Conservation (phyloP, 2,888 invertebrate genomes). For the Gerris lacustris region DNA sequence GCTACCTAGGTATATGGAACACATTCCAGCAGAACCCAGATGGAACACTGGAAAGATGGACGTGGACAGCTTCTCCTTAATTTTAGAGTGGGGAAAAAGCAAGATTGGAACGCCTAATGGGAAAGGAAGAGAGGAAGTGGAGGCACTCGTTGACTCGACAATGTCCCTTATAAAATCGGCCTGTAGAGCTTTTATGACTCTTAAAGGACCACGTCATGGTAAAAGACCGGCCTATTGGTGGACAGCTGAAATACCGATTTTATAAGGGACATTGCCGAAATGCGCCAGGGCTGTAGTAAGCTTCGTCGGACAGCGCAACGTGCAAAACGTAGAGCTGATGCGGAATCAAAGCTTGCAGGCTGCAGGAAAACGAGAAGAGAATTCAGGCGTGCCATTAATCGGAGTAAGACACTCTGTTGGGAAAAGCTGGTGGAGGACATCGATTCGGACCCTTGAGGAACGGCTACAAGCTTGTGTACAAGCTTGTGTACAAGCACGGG, state of each 20-base stretch:
- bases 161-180: neutral
- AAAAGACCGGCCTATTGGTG: slow-evolving; percentile 9
- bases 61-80: neutral
- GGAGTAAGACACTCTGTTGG: slow-evolving; percentile 8
- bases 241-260: slow-evolving; percentile 10
- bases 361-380: slow-evolving; percentile 4
- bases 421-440: slow-evolving; percentile 4
- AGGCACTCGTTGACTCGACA: neutral
- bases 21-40: neutral
- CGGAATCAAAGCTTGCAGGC: neutral
- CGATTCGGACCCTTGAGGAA: slow-evolving; percentile 25
- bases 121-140: neutral
- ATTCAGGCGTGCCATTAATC: slow-evolving; percentile 11
- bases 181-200: neutral
- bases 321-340: neutral
- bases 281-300: neutral
- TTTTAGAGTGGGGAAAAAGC: neutral
- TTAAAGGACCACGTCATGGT: neutral
- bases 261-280: too few relatives aligned
- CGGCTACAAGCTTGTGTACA: slow-evolving; percentile 23
- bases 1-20: neutral
- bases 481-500: too few relatives aligned
- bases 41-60: neutral
- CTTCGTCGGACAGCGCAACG: neutral
- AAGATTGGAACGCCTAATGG: neutral